phyloP scores from a whole-genome alignment of 2,888 invertebrate genomes.

The Cryptus viduatorius region DNA sequence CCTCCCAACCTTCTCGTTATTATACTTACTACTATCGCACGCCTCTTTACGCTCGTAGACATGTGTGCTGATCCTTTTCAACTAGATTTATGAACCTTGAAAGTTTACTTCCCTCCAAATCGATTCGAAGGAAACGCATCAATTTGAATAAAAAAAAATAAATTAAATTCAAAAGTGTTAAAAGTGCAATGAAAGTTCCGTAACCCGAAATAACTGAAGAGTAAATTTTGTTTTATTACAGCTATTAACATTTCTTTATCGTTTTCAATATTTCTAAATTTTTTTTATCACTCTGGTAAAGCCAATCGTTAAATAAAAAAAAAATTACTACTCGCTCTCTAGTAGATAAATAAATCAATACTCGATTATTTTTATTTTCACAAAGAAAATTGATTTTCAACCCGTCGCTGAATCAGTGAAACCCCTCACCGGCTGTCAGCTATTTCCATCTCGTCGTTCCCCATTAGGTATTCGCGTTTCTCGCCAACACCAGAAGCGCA shows the following conservation, averaged over 20 bases:
- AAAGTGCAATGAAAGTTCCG: too few relatives aligned
- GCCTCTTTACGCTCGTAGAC: slow-evolving; percentile 6
- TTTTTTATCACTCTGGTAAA: too few relatives aligned
- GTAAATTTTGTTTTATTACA: too few relatives aligned
- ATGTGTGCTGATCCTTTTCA: not conserved
- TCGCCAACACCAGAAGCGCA: slow-evolving; percentile 49
- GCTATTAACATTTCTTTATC: not conserved
- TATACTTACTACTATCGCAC: slow-evolving; percentile 31
- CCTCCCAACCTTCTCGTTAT: slow-evolving; percentile 37
- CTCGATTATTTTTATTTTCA: too few relatives aligned
- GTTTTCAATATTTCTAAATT: too few relatives aligned
- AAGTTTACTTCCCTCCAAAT: not conserved
- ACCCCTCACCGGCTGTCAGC: not conserved
- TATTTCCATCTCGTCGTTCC: slow-evolving; percentile 9
- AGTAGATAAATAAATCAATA: too few relatives aligned
- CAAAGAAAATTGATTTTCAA: not conserved
- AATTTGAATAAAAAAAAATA: too few relatives aligned
- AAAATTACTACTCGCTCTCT: not conserved
- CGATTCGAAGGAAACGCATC: not conserved
- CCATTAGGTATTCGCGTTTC: slow-evolving; percentile 40
- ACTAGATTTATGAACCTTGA: not conserved
- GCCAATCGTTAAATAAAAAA: too few relatives aligned
- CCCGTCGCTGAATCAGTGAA: not conserved
- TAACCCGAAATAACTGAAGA: too few relatives aligned
- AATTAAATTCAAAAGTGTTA: too few relatives aligned